Evolutionary conservation across 2,888 invertebrate species (phyloP), one percentile per base, ranked within the genome.

Genomic region (Lypha dubia): DNA sequence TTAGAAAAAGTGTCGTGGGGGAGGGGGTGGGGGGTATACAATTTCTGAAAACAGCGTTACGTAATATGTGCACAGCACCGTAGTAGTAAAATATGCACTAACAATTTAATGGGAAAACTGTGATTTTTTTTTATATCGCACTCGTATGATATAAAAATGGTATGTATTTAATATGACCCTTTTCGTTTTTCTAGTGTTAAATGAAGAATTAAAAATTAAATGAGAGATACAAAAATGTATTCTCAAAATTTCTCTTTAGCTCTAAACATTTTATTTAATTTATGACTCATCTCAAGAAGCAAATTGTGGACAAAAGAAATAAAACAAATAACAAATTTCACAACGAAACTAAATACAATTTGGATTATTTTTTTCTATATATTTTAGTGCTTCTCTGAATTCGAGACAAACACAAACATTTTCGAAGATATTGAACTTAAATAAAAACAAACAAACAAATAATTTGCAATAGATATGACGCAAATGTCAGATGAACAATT

Each of bases 401-500:
- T 58, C 49, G 24, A 15, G 67, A 38, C 35, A 24, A 83, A 73
- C 24, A 44, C 24, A 41, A 38, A 58, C 62, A n/a, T 1, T 17
- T 58, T 58, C 8, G n/a, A n/a, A n/a, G n/a, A n/a, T n/a, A n/a
- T n/a, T n/a, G n/a, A n/a, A n/a, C 15, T 0, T 28, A 28, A 58
- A 13, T 11, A 20, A 60, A 60, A 63, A 28, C 3, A 65, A 22
- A 15, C 13, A 51, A 28, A 32, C 7, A 28, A 22, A 60, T n/a
- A 24, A 9, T n/a, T 28, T 3, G 13, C 49, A n/a, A n/a, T n/a
- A 51, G 4, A 15, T n/a, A 84, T 84, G 83, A 75, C 83, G 9
- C 89, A 88, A 77, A 90, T 91, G 91, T 90, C 90, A 35, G 87
- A 87, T 49, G 91, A 91, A 65, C 91, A 91, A 87, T 88, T 91